phyloP scores from a whole-genome alignment of 2,888 invertebrate genomes.

The Acleris holmiana region DNA sequence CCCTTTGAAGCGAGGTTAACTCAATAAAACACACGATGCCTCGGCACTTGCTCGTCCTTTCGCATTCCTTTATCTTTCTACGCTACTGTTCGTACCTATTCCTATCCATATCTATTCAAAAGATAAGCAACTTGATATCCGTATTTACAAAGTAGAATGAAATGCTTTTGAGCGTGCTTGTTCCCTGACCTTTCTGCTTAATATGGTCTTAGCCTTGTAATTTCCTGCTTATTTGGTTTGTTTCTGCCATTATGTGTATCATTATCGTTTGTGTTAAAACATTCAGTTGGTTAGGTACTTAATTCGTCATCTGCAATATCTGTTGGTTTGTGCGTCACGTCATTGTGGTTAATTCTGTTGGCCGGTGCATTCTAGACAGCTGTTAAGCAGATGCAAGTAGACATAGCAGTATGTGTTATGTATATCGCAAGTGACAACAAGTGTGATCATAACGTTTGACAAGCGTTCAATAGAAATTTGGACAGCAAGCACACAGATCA shows the following conservation, averaged over 20 bases:
- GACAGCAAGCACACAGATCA: too few species aligned
- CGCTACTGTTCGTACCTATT: slow-evolving; percentile 15
- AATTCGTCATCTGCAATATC: slow-evolving; percentile 22
- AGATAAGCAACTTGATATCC: slow-evolving; percentile 30
- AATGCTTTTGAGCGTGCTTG: slow-evolving; percentile 9
- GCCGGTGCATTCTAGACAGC: slow-evolving; percentile 9
- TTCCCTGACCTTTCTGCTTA: slow-evolving; percentile 21
- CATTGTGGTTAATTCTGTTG: slow-evolving; percentile 2
- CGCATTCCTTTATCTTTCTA: slow-evolving; percentile 28
- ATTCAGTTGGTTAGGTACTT: slow-evolving; percentile 16
- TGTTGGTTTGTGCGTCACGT: slow-evolving; percentile 18
- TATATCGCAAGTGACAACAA: slow-evolving; percentile 1
- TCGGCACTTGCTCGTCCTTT: slow-evolving; percentile 10
- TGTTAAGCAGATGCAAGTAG: slow-evolving; percentile 17
- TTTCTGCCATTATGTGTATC: slow-evolving; percentile 21
- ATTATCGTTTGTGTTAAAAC: slow-evolving; percentile 4
- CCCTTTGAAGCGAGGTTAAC: background rate
- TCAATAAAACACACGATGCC: slow-evolving; percentile 4
- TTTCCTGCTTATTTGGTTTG: slow-evolving; percentile 22
- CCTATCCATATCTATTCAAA: slow-evolving; percentile 14
- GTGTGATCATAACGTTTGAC: background rate
- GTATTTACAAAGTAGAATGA: slow-evolving; percentile 11
- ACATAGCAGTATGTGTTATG: slow-evolving; percentile 22
- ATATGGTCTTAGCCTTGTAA: slow-evolving; percentile 10
- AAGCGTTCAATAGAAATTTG: background rate